Percentiles rank a stretch among this genome's conserved stretches.
Evolutionary conservation across 2,888 invertebrate species (phyloP).

Genomic region (Aphelenchoides bicaudatus): DNA sequence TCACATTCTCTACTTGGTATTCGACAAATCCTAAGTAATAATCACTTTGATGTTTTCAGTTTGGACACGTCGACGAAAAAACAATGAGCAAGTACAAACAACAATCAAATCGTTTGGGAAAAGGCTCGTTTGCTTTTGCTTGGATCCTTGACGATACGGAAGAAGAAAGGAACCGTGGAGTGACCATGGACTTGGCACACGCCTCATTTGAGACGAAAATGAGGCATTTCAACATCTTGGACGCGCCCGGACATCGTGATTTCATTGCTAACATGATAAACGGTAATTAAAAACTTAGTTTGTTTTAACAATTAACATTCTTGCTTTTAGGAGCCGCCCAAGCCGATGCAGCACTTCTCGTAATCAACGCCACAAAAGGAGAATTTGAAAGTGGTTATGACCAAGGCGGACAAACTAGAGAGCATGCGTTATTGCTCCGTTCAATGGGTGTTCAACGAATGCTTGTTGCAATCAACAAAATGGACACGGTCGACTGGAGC

Average conservation of each 20-base stretch:
- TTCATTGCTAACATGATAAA: constrained; percentile 99
- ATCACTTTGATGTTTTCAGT: constrained; percentile 37
- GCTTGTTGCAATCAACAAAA: constrained; percentile 90
- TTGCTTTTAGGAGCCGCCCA: constrained; percentile 77
- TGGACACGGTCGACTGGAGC: constrained; percentile 92
- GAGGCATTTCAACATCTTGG: constrained; percentile 68
- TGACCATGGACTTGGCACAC: constrained; percentile 96
- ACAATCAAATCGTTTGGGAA: constrained; percentile 92
- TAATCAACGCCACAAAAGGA: constrained; percentile 85
- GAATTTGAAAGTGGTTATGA: constrained; percentile 99
- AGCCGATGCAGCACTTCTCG: constrained; percentile 92
- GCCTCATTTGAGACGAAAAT: constrained; percentile 50
- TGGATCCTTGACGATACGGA: constrained; percentile 99
- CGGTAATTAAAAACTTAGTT: constrained; percentile 52
- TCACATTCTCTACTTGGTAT: constrained; percentile 66
- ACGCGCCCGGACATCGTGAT: constrained; percentile 98
- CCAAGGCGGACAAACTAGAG: constrained; percentile 91
- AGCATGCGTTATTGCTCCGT: constrained; percentile 89
- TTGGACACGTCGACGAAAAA: constrained; percentile 79
- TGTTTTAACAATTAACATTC: too few relatives aligned
- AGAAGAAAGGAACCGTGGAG: constrained; percentile 84
- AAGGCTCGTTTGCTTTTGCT: constrained; percentile 81
- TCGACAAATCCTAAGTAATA: not conserved
- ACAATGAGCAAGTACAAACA: constrained; percentile 93
- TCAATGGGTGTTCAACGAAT: constrained; percentile 82